phyloP scores from a whole-genome alignment of 2,888 invertebrate genomes.

The Tetragonula carbonaria region DNA sequence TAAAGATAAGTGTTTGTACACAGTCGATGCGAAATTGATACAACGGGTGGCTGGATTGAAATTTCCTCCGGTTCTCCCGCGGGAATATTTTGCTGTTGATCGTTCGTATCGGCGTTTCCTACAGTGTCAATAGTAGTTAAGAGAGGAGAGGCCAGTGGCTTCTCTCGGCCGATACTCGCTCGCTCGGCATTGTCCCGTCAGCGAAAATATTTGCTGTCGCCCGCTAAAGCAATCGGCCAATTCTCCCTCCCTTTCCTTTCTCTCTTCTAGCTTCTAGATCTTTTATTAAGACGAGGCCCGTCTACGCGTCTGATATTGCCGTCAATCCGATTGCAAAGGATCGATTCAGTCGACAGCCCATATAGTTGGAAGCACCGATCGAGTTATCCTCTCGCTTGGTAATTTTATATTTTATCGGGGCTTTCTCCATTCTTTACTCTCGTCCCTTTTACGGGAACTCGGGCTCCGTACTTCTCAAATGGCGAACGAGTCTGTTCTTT shows the following conservation, averaged over 20 bases:
- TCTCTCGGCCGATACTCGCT: neutral
- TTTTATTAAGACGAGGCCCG: slow-evolving; percentile 29
- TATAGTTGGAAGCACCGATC: slow-evolving; percentile 4
- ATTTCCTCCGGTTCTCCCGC: neutral
- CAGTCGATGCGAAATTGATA: slow-evolving; percentile 38
- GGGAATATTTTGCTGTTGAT: slow-evolving; percentile 25
- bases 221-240: slow-evolving; percentile 34
- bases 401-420: slow-evolving; percentile 13
- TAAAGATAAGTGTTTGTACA: slow-evolving; percentile 27
- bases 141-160: slow-evolving; percentile 33
- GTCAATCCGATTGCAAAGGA: slow-evolving; percentile 19
- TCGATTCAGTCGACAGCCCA: slow-evolving; percentile 17
- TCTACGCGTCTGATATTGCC: neutral
- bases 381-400: slow-evolving; percentile 33
- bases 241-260: neutral
- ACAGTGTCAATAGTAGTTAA: slow-evolving; percentile 55
- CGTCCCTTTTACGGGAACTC: neutral
- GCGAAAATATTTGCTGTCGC: slow-evolving; percentile 51
- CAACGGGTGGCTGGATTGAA: neutral
- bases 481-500: neutral
- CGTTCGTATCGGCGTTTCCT: slow-evolving; percentile 41
- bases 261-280: neutral
- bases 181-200: slow-evolving; percentile 44
- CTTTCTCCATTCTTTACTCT: neutral
- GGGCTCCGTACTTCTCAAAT: neutral